Percentiles rank a stretch among this genome's conserved stretches.
These are phyloP conservation scores for Pomatostomus ruficeps DNA, from an alignment of 2,113 vertebrate species.

Conservation along the genomic window DNA sequence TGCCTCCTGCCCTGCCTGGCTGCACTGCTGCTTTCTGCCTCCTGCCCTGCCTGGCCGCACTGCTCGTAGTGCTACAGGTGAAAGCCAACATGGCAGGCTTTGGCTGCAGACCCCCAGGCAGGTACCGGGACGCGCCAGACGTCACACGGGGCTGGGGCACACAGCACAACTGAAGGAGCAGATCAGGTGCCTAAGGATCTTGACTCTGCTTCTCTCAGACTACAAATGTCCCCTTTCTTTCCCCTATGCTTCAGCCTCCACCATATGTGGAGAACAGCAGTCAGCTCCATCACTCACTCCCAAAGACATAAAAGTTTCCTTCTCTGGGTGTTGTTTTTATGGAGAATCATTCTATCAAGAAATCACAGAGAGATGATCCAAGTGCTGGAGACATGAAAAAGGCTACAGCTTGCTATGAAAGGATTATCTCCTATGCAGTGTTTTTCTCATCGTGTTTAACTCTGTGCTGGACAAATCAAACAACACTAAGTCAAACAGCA, in stretches of 20 bases:
- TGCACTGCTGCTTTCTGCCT: background rate
- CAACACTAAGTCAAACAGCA: background rate
- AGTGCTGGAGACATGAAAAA: background rate
- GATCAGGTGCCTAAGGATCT: background rate
- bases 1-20: no score
- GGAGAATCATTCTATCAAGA: background rate
- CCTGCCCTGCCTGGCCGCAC: background rate
- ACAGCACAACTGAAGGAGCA: background rate
- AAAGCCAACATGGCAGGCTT: background rate
- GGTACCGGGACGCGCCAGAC: rapidly evolving
- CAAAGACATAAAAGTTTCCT: background rate
- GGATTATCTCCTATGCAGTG: background rate
- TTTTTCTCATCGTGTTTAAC: background rate
- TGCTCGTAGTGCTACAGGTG: rapidly evolving
- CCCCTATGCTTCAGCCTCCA: background rate
- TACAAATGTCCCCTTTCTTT: background rate
- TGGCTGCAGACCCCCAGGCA: background rate
- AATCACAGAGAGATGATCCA: background rate
- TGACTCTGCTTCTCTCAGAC: background rate
- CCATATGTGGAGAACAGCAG: background rate
- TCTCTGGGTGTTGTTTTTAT: background rate
- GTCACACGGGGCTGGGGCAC: background rate
- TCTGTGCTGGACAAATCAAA: background rate
- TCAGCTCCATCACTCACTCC: background rate
- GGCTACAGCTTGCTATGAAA: background rate